phyloP scores from a whole-genome alignment of 2,113 vertebrate species.

The Oncorhynchus clarkii region DNA sequence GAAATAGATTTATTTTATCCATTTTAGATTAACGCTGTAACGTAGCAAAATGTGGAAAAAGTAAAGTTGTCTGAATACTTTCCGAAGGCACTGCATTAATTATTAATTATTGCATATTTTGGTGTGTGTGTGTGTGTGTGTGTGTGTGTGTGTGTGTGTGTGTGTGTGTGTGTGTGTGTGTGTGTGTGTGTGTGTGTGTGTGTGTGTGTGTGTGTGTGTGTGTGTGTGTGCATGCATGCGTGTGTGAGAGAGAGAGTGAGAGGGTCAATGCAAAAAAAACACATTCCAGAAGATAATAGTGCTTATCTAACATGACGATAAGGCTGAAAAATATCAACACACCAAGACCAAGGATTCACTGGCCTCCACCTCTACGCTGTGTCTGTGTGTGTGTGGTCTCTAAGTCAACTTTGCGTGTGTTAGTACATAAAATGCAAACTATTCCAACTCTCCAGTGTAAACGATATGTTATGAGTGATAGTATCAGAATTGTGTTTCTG shows the following conservation, averaged over 20 bases:
- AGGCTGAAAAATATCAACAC: conserved; percentile 41
- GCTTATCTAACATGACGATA: conserved; percentile 48
- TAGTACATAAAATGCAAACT: conserved; percentile 38
- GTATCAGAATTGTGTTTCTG: conserved; percentile 21
- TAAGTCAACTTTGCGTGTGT: conserved; percentile 23
- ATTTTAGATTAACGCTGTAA: too few relatives aligned
- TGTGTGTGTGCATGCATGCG: background rate
- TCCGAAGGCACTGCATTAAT: too few relatives aligned
- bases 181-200: background rate
- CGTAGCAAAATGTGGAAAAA: too few relatives aligned
- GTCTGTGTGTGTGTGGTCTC: conserved; percentile 17
- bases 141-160: background rate
- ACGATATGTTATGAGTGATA: conserved; percentile 16
- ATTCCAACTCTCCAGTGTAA: conserved; percentile 35
- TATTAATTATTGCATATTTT: too few relatives aligned
- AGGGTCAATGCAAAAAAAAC: conserved; percentile 38
- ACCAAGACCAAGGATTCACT: conserved; percentile 34
- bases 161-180: background rate
- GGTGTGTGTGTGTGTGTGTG: background rate
- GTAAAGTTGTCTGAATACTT: too few relatives aligned
- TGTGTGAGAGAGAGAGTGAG: conserved; percentile 1
- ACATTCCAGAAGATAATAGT: conserved; percentile 48
- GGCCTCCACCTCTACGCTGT: conserved; percentile 23
- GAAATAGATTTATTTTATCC: too few relatives aligned
- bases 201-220: background rate